Evolutionary conservation across 1,140 invertebrate genomes (phyloP).

Genomic region (Pentalonia nigronervosa): DNA sequence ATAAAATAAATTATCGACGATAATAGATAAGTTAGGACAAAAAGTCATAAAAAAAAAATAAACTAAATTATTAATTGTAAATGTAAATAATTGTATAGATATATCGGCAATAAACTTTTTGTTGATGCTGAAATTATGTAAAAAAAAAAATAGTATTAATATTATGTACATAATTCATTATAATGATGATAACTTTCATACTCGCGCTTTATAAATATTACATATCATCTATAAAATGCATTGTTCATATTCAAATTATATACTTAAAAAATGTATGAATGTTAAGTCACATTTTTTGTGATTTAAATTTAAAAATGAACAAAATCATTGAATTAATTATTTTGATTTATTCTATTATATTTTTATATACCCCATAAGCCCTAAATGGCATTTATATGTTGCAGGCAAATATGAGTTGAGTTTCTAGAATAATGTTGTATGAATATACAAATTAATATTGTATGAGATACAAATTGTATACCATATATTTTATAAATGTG

Average conservation of each 20-base stretch:
- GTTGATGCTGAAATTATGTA: background rate
- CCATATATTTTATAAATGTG: no score
- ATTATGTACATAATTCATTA: slow-evolving; percentile 16
- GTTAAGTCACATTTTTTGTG: background rate
- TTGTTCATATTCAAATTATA: background rate
- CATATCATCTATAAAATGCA: background rate
- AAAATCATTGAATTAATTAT: slow-evolving; percentile 11
- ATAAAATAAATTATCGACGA: background rate
- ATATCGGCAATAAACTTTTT: background rate
- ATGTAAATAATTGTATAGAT: background rate
- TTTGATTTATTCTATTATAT: slow-evolving; percentile 14
- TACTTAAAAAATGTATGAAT: background rate
- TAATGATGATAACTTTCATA: background rate
- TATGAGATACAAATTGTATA: background rate
- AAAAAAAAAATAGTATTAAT: background rate
- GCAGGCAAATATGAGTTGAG: background rate
- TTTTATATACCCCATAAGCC: background rate
- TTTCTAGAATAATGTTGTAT: background rate
- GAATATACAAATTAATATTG: no score
- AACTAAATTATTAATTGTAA: background rate
- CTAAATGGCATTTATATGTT: background rate
- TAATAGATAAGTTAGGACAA: background rate
- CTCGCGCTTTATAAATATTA: background rate
- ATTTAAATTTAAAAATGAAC: slow-evolving; percentile 20
- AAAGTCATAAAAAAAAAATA: background rate